Evolutionary conservation across 30 jellyfish, hydroid and myxozoan genomes (phyloP).

Genomic region (Chironex yamaguchii): DNA sequence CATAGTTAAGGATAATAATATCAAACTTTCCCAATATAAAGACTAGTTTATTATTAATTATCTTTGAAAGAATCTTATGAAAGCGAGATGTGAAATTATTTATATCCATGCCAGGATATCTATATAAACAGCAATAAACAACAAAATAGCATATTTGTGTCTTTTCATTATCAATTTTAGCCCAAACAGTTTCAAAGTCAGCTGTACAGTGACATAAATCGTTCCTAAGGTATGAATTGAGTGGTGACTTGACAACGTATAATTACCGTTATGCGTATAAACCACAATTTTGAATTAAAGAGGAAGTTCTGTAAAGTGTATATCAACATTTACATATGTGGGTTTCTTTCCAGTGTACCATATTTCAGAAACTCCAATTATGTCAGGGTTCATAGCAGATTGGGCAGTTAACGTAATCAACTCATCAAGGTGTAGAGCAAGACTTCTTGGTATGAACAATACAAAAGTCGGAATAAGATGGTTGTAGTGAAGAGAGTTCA

Average conservation of each 20-base stretch:
- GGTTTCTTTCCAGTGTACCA: constrained; percentile 1
- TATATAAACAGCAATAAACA: constrained; percentile 16
- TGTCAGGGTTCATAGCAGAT: neutral
- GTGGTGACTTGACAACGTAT: constrained; percentile 18
- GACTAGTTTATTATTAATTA: neutral
- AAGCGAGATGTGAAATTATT: constrained; percentile 27
- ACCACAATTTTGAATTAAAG: constrained; percentile 37
- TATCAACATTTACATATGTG: neutral
- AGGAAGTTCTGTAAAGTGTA: constrained; percentile 11
- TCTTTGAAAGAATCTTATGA: constrained; percentile 15
- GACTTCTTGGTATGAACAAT: constrained; percentile 10
- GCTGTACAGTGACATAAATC: neutral
- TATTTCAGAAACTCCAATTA: constrained; percentile 17
- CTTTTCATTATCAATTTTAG: neutral
- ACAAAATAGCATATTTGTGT: neutral
- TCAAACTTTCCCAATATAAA: constrained; percentile 45
- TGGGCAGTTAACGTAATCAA: constrained; percentile 3
- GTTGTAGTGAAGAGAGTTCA: constrained; percentile 15
- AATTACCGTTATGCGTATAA: constrained; percentile 11
- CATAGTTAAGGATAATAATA: constrained; percentile 32
- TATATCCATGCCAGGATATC: constrained; percentile 23
- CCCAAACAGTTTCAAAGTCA: constrained; percentile 54
- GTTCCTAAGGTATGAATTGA: neutral
- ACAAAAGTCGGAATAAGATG: constrained; percentile 6
- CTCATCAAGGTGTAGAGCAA: constrained; percentile 16